A percentile compares a stretch with the other conserved stretches of the same genome.
Evolutionary conservation across 2,113 vertebrate species (phyloP).

Genomic region (Dasypus novemcinctus): DNA sequence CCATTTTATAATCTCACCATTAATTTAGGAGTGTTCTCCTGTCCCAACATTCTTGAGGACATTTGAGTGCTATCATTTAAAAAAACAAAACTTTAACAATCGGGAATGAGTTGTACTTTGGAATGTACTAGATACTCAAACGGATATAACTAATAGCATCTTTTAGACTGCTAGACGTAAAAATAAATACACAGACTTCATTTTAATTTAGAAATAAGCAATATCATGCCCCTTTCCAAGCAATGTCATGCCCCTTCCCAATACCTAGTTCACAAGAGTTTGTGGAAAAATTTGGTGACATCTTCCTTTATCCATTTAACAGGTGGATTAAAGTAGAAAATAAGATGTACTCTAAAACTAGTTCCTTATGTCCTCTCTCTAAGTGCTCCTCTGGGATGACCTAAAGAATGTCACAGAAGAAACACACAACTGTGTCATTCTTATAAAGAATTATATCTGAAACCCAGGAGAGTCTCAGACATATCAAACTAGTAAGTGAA

Average conservation of each 20-base stretch:
- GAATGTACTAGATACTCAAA: neutral
- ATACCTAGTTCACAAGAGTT: neutral
- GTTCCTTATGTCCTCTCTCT: neutral
- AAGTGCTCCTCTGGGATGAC: neutral
- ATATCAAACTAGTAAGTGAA: neutral
- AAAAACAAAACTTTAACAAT: neutral
- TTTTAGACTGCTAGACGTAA: neutral
- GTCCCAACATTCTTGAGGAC: neutral
- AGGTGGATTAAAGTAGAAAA: neutral
- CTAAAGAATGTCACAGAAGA: neutral
- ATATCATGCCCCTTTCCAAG: neutral
- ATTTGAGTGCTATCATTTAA: neutral
- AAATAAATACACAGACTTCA: slow-evolving; percentile 11
- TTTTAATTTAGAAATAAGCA: slow-evolving; percentile 16
- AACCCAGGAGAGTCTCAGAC: neutral
- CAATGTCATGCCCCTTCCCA: neutral
- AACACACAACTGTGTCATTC: neutral
- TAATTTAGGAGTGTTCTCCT: slow-evolving; percentile 5
- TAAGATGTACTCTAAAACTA: neutral
- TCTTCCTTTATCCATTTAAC: neutral
- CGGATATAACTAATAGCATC: neutral
- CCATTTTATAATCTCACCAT: slow-evolving; percentile 17
- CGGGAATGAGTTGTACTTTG: neutral
- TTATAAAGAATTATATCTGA: neutral
- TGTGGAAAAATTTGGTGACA: neutral